Base-by-base conservation (phyloP, 1,140 invertebrate genomes). In the Ridgeia piscesae region DNA sequence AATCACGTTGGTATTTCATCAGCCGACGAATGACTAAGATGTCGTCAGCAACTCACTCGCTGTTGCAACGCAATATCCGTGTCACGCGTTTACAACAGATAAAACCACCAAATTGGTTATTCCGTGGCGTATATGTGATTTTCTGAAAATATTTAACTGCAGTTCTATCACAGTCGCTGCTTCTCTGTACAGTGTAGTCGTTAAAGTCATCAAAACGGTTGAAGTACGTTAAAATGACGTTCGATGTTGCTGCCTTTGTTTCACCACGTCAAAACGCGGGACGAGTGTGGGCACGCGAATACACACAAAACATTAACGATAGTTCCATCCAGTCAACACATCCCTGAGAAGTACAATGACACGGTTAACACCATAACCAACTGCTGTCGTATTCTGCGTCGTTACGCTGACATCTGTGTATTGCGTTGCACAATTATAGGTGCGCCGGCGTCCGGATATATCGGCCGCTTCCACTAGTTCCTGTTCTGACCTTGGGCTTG, bases 131-230 rank as follows among this genome's bases (percentile, higher is more conserved):
- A 77, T 77, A 77, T 21, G 6, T 31, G 14, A 77, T 77, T 77
- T 17, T 77, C 58, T 77, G 58, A 77, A 4, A 31, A 77, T 77
- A 77, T 77, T 21, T 77, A n/a, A 77, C 58, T 77, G 0, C 2
- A 77, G 27, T 77, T 77, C 58, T 77, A 77, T 77, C 58, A 77
- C 58, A 77, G 58, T 21, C 58, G 58, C 58, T 31, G 58, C 58
- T 77, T 77, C 27, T 77, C 14, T 77, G 58, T 77, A 77, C 11
- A 77, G 58, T 31, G 58, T 77, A 77, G 58, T 77, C 58, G 58
- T 77, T 77, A 77, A 77, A 77, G 58, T 77, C 58, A 77, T 77
- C 58, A 77, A 77, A 77, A 77, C 58, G 58, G 58, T 77, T 77
- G 27, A 77, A 77, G 58, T 77, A 21, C 58, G 58, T 77, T 21